phyloP scores from a whole-genome alignment of 2,888 invertebrate species.

The Craniophora ligustri region DNA sequence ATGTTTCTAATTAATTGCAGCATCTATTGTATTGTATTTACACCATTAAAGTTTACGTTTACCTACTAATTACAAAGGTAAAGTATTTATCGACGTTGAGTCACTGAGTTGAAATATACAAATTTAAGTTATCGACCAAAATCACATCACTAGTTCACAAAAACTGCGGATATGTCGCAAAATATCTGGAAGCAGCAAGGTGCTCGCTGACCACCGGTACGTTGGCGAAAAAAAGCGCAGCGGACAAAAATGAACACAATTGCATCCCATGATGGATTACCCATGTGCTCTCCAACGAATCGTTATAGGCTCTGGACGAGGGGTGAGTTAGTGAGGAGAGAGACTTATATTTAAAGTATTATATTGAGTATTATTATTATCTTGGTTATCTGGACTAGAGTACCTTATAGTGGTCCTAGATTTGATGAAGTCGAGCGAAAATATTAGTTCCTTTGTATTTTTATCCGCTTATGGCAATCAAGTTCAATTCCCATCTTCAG shows the following conservation, averaged over 20 bases:
- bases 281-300: conserved; percentile 49
- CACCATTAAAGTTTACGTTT: too few relatives aligned
- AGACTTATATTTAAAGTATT: conserved; percentile 1
- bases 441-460: too few relatives aligned
- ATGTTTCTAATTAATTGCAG: too few relatives aligned
- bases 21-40: too few relatives aligned
- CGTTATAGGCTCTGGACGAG: conserved; percentile 19
- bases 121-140: conserved; percentile 12
- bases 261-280: conserved; percentile 81
- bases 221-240: conserved; percentile 60
- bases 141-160: conserved; percentile 64
- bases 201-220: conserved; percentile 83
- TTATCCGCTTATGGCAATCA: too few relatives aligned
- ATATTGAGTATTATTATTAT: too few relatives aligned
- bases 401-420: too few relatives aligned
- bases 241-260: conserved; percentile 70
- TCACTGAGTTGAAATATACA: background rate
- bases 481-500: too few relatives aligned
- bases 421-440: too few relatives aligned
- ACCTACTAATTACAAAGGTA: too few relatives aligned
- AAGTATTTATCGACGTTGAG: background rate
- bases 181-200: conserved; percentile 70
- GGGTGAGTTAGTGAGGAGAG: conserved; percentile 38
- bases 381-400: too few relatives aligned
- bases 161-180: conserved; percentile 74